Percentiles rank a stretch among this genome's conserved stretches.
phyloP scores from a whole-genome alignment of 2,888 invertebrate genomes.

The Ceraclea dissimilis region DNA sequence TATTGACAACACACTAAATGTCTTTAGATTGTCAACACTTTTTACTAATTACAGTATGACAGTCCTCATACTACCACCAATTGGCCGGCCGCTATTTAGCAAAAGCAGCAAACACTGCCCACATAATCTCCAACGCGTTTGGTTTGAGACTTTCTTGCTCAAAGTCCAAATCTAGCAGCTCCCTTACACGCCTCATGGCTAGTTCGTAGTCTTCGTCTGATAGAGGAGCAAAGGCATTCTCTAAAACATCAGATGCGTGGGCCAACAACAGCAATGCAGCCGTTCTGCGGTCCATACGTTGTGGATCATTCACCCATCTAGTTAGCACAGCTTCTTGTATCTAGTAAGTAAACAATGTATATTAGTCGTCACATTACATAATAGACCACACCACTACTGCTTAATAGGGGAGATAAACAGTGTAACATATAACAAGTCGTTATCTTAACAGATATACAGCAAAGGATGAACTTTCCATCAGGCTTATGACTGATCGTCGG shows the following conservation, averaged over 20 bases:
- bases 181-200: conserved; percentile 94
- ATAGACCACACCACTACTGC: no score
- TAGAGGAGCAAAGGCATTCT: conserved; percentile 98
- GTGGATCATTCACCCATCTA: conserved; percentile 95
- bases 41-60: not conserved
- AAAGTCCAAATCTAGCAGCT: conserved; percentile 92
- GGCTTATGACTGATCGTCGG: no score
- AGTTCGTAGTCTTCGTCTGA: conserved; percentile 97
- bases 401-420: no score
- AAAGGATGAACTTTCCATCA: no score
- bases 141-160: conserved; percentile 92
- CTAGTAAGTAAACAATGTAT: no score
- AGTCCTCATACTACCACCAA: conserved; percentile 21
- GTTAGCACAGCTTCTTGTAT: conserved; percentile 95
- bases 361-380: no score
- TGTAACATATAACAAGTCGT: no score
- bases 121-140: conserved; percentile 88
- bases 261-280: conserved; percentile 91
- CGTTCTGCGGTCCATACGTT: conserved; percentile 93
- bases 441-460: no score
- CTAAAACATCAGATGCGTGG: conserved; percentile 96
- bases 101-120: conserved; percentile 98
- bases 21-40: conserved; percentile 9
- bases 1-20: conserved; percentile 7
- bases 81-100: conserved; percentile 69